Base-by-base conservation (phyloP, 1,140 invertebrate genomes). In the Homarus americanus region DNA sequence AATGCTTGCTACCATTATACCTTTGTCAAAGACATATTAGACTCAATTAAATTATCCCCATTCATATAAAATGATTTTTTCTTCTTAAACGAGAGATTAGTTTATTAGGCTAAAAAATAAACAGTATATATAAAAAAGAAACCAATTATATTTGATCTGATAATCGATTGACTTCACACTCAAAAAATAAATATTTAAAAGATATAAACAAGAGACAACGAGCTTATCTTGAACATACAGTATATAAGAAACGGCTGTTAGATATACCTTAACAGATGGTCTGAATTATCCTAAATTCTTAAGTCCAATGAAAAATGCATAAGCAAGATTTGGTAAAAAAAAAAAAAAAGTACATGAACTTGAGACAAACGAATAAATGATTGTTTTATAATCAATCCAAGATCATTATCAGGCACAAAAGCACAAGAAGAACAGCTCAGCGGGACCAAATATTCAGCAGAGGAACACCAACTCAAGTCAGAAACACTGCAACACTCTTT, bases 391-490 rank as follows among this genome's bases (percentile, higher is more conserved):
- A 63, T 82, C 49, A 63, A 82, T 58, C 49, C 79, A 82, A 82
- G 79, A 82, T 63, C 79, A 82, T 82, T 82, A 82, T 82, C 79
- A 82, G 32, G 79, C 79, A 82, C 32, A 82, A 53, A 82, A 82
- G 78, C 79, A 82, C 20, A 12, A 82, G 34, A 63, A 63, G 28
- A 66, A 82, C 79, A 82, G 32, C 44, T 32, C 78, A 80, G 44
- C 53, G 34, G 44, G 24, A 15, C 24, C 15, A 63, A 17, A n/a
- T n/a, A n/a, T 24, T 69, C 12, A 69, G 63, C 63, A 69, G 28
- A 69, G 63, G 32, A 69, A 69, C n/a, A 69, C 63, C n/a, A 69
- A 69, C 63, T 69, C 63, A 69, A 32, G 32, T 32, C 3, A 32
- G 28, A 69, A 7, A 69, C 63, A 69, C 63, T 32, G 28, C 63